Conservation (phyloP, 2,113 vertebrate genomes). For the Apteryx owenii region DNA sequence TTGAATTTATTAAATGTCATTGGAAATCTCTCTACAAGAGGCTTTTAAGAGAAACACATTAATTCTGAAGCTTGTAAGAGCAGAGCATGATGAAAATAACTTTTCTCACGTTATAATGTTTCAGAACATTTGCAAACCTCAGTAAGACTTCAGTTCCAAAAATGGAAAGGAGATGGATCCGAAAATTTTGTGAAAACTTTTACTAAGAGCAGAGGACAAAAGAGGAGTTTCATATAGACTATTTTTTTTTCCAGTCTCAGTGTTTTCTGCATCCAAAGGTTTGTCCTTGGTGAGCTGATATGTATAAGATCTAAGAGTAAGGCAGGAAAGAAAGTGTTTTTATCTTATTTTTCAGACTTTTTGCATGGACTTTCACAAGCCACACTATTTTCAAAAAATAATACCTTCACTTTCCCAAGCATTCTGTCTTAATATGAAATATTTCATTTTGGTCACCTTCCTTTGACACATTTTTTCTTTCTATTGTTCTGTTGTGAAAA, state of each 20-base stretch:
- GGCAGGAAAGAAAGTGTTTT: fast-evolving
- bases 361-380: not conserved
- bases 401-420: fast-evolving
- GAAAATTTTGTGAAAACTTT: not conserved
- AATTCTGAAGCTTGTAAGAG: not conserved
- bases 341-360: not conserved
- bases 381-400: not conserved
- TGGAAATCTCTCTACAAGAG: not conserved
- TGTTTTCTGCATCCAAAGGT: not conserved
- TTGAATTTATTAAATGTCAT: not conserved
- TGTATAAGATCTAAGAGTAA: not conserved
- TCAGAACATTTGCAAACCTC: not conserved
- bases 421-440: not conserved
- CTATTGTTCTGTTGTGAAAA: not conserved
- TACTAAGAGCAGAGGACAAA: not conserved
- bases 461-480: not conserved
- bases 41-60: not conserved
- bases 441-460: not conserved
- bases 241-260: not conserved
- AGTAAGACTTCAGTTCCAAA: not conserved
- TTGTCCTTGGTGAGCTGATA: not conserved
- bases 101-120: not conserved
- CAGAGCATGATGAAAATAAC: not conserved
- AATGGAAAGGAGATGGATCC: not conserved
- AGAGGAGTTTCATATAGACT: not conserved